Conservation (phyloP, 2,797 vertebrate species). For the Poliocrania exsul region DNA sequence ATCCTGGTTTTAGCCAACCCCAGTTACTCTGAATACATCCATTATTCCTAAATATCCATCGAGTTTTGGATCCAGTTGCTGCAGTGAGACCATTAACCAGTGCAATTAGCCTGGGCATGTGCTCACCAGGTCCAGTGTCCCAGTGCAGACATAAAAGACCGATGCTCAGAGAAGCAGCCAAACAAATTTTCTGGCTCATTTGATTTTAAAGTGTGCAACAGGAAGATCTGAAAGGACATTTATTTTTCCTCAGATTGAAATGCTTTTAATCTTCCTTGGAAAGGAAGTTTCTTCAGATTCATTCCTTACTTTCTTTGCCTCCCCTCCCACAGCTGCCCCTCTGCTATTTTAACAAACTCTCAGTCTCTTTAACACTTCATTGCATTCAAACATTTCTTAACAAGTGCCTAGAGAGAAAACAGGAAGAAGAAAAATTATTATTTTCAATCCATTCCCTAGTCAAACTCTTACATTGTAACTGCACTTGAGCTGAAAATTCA, state of each 20-base stretch:
- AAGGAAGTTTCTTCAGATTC: constrained; percentile 21
- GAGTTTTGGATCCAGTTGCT: neutral
- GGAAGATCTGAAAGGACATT: constrained; percentile 37
- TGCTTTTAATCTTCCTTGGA: constrained; percentile 37
- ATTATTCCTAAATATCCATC: neutral
- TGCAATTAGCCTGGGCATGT: neutral
- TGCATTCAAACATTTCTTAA: neutral
- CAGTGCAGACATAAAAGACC: neutral
- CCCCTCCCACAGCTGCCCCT: neutral
- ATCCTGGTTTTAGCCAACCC: neutral
- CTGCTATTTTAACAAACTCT: constrained; percentile 41
- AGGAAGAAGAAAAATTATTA: constrained; percentile 23
- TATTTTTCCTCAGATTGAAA: constrained; percentile 6
- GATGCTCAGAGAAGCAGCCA: neutral
- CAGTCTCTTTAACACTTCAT: constrained; percentile 20
- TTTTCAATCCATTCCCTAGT: constrained; percentile 13
- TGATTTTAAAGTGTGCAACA: constrained; percentile 21
- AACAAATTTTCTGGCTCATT: constrained; percentile 58
- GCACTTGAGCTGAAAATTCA: constrained; percentile 41
- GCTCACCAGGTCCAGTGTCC: neutral
- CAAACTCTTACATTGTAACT: constrained; percentile 24
- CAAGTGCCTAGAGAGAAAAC: constrained; percentile 9
- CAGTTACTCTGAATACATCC: neutral
- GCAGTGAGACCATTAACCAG: neutral
- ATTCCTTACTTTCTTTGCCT: constrained; percentile 5